Evolutionary conservation across 2,888 invertebrate genomes (phyloP), one percentile per base, ranked within the genome.

Genomic region (Trichogramma dendrolimi): DNA sequence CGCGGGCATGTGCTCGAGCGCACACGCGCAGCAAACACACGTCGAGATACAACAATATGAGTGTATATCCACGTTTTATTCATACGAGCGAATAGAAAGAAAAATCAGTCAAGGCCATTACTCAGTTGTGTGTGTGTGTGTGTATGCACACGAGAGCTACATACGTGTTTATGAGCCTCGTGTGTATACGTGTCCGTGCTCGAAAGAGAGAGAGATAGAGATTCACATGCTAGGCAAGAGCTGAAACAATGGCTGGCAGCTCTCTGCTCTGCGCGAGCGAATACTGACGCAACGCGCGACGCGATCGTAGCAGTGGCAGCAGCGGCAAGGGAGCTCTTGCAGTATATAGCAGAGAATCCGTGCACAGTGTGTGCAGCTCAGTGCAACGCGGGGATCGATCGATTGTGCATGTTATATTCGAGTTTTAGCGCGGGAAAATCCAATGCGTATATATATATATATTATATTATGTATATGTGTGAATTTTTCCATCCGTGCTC

Each of bases 71-170:
- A 54, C 46, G n/a, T 41, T 44, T 42, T 56, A 61, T 40, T 44
- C 56, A 44, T 49, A 50, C 10, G 8, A 27, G 27, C 27, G 27
- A 27, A 27, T 27, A 27, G 53, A 49, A 50, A 40, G 53, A 61
- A 63, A 67, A 63, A 64, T 64, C 66, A 68, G 69, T 67, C 71
- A 69, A 72, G 72, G 71, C 69, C 73, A 73, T 72, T 72, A 70
- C 68, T 66, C 57, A 71, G 71, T 67, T 67, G 69, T 61, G 58
- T 58, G 61, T 61, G 64, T 65, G 61, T 11, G 42, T 48, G 48
- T 39, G 38, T 48, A 49, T 42, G 11, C 43, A 47, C 39, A 50
- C 51, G 14, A 42, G 7, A 38, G 47, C 43, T 64, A 62, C 68
- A 69, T 68, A 70, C 71, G 67, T 68, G n/a, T 46, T 10, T 46